A percentile compares a stretch with the other conserved stretches of the same genome.
These are phyloP conservation scores for Etia nguti DNA, from an alignment of 2,113 vertebrate species.

Conservation along the genomic window DNA sequence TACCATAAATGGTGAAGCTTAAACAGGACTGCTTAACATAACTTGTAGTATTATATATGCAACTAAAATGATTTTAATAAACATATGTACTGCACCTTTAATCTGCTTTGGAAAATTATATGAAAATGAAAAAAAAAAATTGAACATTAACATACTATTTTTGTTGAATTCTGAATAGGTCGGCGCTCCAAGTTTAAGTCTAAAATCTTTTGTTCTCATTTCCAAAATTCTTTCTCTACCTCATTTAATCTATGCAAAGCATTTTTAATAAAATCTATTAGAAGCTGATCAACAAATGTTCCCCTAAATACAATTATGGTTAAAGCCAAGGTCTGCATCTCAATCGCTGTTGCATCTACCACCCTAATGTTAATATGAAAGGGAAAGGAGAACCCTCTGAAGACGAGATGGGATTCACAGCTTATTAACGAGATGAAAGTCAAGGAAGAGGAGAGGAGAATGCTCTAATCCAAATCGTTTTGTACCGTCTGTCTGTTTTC, in stretches of 20 bases:
- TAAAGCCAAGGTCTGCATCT: constrained; percentile 31
- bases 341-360: constrained; percentile 14
- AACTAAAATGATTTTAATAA: neutral
- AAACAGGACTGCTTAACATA: neutral
- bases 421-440: constrained; percentile 63
- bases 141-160: too few relatives aligned
- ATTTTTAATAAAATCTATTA: constrained; percentile 26
- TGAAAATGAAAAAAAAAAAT: too few relatives aligned
- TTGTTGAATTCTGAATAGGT: neutral
- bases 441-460: constrained; percentile 40
- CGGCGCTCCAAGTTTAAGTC: neutral
- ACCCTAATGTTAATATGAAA: constrained; percentile 23
- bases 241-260: neutral
- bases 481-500: constrained; percentile 46
- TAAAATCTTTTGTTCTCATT: neutral
- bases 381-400: constrained; percentile 30
- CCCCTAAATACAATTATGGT: constrained; percentile 35
- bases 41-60: neutral
- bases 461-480: constrained; percentile 52
- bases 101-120: neutral
- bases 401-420: constrained; percentile 37
- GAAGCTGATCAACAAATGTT: constrained; percentile 36
- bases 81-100: fast-evolving
- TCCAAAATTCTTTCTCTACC: neutral
- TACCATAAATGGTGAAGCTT: neutral